Base-by-base conservation (phyloP, 2,113 vertebrate genomes). In the Cryptotis parvus region DNA sequence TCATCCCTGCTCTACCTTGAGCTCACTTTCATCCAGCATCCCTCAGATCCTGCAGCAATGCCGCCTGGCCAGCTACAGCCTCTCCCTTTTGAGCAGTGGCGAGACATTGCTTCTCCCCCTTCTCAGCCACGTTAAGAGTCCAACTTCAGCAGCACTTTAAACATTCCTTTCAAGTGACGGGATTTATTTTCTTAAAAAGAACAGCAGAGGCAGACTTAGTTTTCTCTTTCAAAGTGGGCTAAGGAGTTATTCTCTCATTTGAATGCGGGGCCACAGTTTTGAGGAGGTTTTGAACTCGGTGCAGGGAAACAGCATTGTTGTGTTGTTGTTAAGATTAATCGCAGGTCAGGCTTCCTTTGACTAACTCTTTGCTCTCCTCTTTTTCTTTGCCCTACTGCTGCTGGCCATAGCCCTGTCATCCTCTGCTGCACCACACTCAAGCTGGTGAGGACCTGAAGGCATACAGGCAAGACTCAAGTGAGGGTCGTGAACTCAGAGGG, bases 171-270 rank as follows among this genome's bases (percentile, higher is more conserved):
- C 66, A 91, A 65, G 63, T 86, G 74, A 52, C 3, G 24, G 39
- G n/a, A 94, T 80, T 86, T 80, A 61, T 95, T 93, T 83, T 69
- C 69, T 84, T 76, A 84, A 69, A 84, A 92, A 93, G 6, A 58
- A 4, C 37, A 81, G 43, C 35, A 63, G 63, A 31, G 75, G 58
- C 31, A 15, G 41, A 41, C 7, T 89, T 70, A 55, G 41, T 79
- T 84, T 68, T 74, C 14, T 65, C 63, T 82, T 89, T 87, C 31
- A 74, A 84, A 91, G 49, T 6, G 66, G 11, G 41, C 63, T 43
- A 79, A 69, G 89, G 82, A 73, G 14, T 31, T 52, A n/a, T 35
- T 73, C 52, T 75, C 80, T 80, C 39, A 55, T 18, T 79, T 29
- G 31, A 74, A 10, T 27, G 49, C 63, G 8, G 37, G 27, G 18